Evolutionary conservation across 2,113 vertebrate species (phyloP), one percentile per base, ranked within the genome.

Genomic region (Etheostoma spectabile): DNA sequence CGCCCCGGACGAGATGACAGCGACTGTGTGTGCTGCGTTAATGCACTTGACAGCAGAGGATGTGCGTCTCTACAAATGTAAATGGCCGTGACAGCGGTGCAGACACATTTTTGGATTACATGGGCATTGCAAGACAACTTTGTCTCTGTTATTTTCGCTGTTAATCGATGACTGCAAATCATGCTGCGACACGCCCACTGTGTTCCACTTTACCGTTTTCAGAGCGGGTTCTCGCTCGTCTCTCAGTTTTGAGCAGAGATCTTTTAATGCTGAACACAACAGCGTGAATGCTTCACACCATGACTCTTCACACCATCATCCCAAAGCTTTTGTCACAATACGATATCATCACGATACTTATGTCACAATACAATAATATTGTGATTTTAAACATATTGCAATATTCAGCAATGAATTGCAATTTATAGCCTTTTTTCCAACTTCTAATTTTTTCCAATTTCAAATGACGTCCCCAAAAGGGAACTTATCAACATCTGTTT

Each of bases 41-140:
- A 72, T 65, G 68, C 35, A 16, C 13, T 15, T 77, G 63, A 74
- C 75, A 79, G 71, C 52, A n/a, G 45, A 79, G 69, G 61, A 38
- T 27, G n/a, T 0, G 24, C 46, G 30, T 62, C 18, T 46, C 64
- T 38, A 67, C 33, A 68, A 85, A 79, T 69, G 62, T 18, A 78
- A 72, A 86, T 59, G 46, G 38, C 22, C 8, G 6, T 56, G 21
- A 82, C n/a, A 24, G 62, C 2, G 0, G 21, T 71, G 46, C 3
- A 2, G 69, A 79, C 74, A 67, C 57, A 30, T 49, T 78, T 42
- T 15, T 38, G 19, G 60, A 78, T 67, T 64, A 22, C 18, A n/a
- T 19, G 22, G 45, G 1, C 21, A 35, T 53, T 74, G 6, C 59
- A 59, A 33, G 66, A 27, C 11, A 15, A 19, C 53, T 72, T 68